Evolutionary conservation across 2,797 vertebrate species (phyloP).

Genomic region (Malacoctenus gilli): DNA sequence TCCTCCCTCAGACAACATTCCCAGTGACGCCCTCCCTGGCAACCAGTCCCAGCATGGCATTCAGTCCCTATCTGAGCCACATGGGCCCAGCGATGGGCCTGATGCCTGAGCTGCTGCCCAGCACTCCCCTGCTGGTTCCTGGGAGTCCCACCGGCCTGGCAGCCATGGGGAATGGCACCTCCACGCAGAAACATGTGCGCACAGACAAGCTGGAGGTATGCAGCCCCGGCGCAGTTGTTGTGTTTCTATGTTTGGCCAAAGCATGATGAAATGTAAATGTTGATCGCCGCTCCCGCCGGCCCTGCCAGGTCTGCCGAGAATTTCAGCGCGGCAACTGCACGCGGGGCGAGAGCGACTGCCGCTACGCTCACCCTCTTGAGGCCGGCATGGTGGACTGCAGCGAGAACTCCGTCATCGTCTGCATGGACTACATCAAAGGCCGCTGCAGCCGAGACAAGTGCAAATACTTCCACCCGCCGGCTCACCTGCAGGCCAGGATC

Average conservation of each 20-base stretch:
- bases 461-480: constrained; percentile 99
- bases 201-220: constrained; percentile 98
- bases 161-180: constrained; percentile 86
- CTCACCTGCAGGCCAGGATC: constrained; percentile 98
- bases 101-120: constrained; percentile 94
- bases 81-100: constrained; percentile 92
- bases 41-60: constrained; percentile 90
- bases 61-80: constrained; percentile 94
- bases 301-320: constrained; percentile 93
- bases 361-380: constrained; percentile 96
- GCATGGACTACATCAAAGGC: constrained; percentile 99
- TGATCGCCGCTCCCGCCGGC: constrained; percentile 15
- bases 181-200: constrained; percentile 90
- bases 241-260: constrained; percentile 44
- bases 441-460: constrained; percentile 98
- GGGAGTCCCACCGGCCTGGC: constrained; percentile 89
- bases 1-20: constrained; percentile 86
- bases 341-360: constrained; percentile 95
- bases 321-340: constrained; percentile 98
- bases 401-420: constrained; percentile 97
- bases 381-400: constrained; percentile 95
- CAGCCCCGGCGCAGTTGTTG: constrained; percentile 38
- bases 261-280: constrained; percentile 46
- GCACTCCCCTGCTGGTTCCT: constrained; percentile 89
- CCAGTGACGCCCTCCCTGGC: constrained; percentile 89